A percentile compares a stretch with the other conserved stretches of the same genome.
Evolutionary conservation across 2,113 vertebrate species (phyloP).

Genomic region (Ammospiza nelsoni): DNA sequence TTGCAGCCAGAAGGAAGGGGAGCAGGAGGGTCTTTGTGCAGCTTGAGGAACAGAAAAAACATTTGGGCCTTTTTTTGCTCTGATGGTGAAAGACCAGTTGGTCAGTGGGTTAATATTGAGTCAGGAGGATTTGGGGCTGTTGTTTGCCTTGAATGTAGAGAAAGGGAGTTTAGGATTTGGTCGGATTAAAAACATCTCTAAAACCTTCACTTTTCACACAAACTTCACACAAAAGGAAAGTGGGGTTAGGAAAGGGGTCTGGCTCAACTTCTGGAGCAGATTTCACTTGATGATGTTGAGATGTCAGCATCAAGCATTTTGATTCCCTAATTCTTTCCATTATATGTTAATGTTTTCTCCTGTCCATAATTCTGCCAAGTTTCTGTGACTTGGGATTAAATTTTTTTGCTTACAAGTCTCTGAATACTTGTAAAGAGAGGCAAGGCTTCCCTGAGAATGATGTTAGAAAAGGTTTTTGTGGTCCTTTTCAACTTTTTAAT

Average conservation of each 20-base stretch:
- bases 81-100: neutral
- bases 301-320: neutral
- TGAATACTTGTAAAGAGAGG: neutral
- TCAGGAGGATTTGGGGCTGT: neutral
- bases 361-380: neutral
- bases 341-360: neutral
- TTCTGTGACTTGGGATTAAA: neutral
- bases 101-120: neutral
- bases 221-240: neutral
- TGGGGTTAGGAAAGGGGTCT: neutral
- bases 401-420: neutral
- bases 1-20: neutral
- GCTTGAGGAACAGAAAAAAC: neutral
- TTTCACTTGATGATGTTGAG: neutral
- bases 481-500: neutral
- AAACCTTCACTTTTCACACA: neutral
- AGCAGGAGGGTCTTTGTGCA: neutral
- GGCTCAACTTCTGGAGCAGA: neutral
- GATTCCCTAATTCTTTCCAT: neutral
- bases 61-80: neutral
- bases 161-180: neutral
- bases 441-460: neutral
- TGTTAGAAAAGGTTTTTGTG: neutral
- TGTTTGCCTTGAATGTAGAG: neutral
- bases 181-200: neutral